Conservation (phyloP, 2,797 vertebrate genomes). For the Esox masquinongy region DNA sequence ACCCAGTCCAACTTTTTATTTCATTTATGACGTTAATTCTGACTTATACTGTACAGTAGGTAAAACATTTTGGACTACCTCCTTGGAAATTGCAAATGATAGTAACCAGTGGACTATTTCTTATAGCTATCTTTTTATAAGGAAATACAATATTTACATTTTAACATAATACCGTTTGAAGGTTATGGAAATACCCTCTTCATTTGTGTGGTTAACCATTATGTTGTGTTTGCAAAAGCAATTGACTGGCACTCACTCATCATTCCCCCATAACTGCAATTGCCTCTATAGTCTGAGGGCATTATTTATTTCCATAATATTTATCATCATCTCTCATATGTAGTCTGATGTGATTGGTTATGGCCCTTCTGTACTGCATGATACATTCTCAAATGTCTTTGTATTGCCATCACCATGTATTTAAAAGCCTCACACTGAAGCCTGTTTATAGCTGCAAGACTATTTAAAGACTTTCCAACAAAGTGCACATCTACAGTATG, state of each 20-base stretch:
- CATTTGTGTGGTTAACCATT: background rate
- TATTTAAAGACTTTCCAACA: background rate
- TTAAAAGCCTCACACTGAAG: background rate
- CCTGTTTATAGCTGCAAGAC: background rate
- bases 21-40: slow-evolving; percentile 60
- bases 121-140: slow-evolving; percentile 38
- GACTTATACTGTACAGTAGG: background rate
- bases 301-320: background rate
- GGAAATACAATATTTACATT: slow-evolving; percentile 25
- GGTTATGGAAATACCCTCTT: background rate
- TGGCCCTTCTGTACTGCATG: background rate
- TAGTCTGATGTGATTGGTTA: background rate
- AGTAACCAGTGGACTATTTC: slow-evolving; percentile 54
- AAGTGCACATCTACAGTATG: background rate
- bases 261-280: background rate
- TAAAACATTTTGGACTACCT: slow-evolving; percentile 26
- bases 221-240: background rate
- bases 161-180: too few relatives aligned
- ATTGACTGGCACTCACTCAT: background rate
- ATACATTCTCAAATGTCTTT: background rate
- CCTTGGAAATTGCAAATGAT: slow-evolving; percentile 30
- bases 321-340: background rate
- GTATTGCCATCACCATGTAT: background rate
- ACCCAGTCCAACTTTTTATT: slow-evolving; percentile 25
- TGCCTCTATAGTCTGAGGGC: background rate